Evolutionary conservation across 2,113 vertebrate species (phyloP).

Genomic region (Gallinago jamesoni): DNA sequence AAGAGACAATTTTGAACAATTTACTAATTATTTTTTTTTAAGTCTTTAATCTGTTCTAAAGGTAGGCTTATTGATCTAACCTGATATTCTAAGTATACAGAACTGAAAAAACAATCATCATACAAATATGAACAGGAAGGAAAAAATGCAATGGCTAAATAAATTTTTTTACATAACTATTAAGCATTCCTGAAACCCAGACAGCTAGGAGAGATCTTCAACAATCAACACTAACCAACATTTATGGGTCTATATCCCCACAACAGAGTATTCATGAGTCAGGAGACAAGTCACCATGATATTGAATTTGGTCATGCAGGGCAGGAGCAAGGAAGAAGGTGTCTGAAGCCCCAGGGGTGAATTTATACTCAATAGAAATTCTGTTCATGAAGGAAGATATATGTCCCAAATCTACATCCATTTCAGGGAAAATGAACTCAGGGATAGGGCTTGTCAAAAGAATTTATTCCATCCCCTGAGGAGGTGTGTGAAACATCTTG

Average conservation of each 20-base stretch:
- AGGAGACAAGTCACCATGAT: background rate
- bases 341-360: background rate
- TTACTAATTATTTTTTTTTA: background rate
- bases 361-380: background rate
- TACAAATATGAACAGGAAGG: background rate
- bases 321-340: background rate
- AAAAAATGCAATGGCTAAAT: background rate
- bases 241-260: background rate
- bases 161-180: background rate
- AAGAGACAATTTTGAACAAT: background rate
- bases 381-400: background rate
- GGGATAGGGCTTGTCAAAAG: background rate
- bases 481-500: background rate
- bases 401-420: background rate
- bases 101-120: background rate
- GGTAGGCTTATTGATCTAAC: background rate
- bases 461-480: background rate
- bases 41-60: background rate
- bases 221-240: background rate
- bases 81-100: background rate
- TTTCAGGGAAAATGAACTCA: background rate
- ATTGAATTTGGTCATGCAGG: background rate
- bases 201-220: background rate
- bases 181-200: background rate
- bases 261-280: background rate